Evolutionary conservation across 2,113 vertebrate species (phyloP).

Genomic region (Chloebia gouldiae): DNA sequence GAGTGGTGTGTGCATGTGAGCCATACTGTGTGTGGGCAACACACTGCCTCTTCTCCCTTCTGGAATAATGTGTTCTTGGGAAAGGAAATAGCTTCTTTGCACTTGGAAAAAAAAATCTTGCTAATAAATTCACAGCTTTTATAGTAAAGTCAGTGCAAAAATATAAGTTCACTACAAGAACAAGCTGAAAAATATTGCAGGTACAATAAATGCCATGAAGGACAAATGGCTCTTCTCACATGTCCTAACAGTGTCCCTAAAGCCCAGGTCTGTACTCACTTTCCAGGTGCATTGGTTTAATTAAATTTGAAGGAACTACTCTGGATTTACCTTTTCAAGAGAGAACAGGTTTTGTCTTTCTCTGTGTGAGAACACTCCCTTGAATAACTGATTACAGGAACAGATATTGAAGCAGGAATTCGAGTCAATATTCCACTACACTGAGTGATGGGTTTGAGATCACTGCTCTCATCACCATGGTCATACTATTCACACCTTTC

Average conservation of each 20-base stretch:
- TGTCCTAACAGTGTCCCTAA: background rate
- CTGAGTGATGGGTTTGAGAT: background rate
- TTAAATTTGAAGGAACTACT: background rate
- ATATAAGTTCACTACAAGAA: background rate
- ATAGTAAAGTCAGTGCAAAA: conserved; percentile 30
- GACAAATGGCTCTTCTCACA: background rate
- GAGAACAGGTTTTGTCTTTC: background rate
- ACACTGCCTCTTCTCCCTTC: conserved; percentile 49
- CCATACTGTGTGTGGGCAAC: conserved; percentile 59
- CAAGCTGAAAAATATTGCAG: background rate
- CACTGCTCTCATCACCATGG: background rate
- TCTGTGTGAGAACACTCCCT: background rate
- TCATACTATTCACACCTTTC: background rate
- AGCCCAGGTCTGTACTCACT: background rate
- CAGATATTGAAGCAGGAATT: background rate
- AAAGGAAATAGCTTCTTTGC: conserved; percentile 40
- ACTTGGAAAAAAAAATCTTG: conserved; percentile 13
- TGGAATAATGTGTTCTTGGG: conserved; percentile 34
- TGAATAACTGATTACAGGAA: background rate
- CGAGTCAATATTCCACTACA: background rate
- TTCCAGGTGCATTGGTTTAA: background rate
- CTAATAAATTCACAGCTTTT: conserved; percentile 56
- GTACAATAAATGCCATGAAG: background rate
- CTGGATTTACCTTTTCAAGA: background rate
- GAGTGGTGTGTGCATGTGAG: background rate